Evolutionary conservation across 2,113 vertebrate genomes (phyloP), one percentile per base, ranked within the genome.

Genomic region (Phycodurus eques): DNA sequence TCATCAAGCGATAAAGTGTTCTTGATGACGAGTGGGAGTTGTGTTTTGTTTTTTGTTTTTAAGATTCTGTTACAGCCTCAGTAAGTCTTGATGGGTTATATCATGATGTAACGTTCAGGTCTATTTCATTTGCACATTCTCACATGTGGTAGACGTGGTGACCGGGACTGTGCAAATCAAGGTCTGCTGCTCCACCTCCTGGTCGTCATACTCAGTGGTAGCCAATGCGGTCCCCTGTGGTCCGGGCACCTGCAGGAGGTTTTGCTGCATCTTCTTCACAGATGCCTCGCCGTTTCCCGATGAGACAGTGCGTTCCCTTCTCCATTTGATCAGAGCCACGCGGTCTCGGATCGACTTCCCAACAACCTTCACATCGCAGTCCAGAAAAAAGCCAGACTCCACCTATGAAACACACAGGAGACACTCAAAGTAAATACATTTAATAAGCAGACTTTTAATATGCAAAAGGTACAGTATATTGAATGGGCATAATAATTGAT

Each of bases 341-440:
- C 98, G 92, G 83, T 99, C 98, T 0, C 96, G 93, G 80, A 99
- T 99, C 11, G 97, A 98, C 91, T 98, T 99, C 0, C 94, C 95
- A 49, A 99, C 94, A 6, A 96, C 93, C 91, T 99, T 99, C 74
- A 96, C 90, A 12, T 99, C 98, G 0, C 88, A 96, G 72, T 99
- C 98, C 8, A 99, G 94, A 88, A 99, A 98, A 85, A 99, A 98
- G 6, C 98, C 96, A 12, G 97, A 98, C 14, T 98, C 97, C 15
- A 98, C 95, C 98, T 99, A 43, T 13, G 33, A 56, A 4, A 68
- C 14, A 49, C 46, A 51, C 3, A 2, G 11, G 44, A 67, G 19
- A 65, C 43, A 17, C 43, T 46, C 35, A 11, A 2, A 10, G n/a
- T 57, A 15, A 54, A 9, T 31, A 59, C 56, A 57, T 15, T 7